Evolutionary conservation across 2,888 invertebrate species (phyloP).

Genomic region (Tetropium fuscum): DNA sequence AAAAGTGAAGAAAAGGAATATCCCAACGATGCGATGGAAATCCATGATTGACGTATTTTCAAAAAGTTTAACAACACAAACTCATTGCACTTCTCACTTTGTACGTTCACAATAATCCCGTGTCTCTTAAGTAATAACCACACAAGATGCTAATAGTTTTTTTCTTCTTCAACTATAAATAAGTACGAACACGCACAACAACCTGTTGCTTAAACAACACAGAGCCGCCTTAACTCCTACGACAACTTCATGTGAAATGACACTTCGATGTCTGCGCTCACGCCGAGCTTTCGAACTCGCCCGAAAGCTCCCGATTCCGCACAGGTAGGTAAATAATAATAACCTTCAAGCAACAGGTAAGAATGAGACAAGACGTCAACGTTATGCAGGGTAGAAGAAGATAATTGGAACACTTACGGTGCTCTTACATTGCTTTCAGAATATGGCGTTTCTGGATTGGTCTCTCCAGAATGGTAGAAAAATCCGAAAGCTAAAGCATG

Average conservation of each 20-base stretch:
- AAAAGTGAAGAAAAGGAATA: slow-evolving; percentile 25
- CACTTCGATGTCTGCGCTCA: slow-evolving; percentile 39
- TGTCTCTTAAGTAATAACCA: not conserved
- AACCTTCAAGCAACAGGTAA: slow-evolving; percentile 42
- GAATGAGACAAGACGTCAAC: slow-evolving; percentile 29
- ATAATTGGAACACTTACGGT: slow-evolving; percentile 6
- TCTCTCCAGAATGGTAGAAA: slow-evolving; percentile 29
- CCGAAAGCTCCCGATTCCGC: slow-evolving; percentile 35
- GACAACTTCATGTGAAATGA: slow-evolving; percentile 45
- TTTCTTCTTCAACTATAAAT: slow-evolving; percentile 28
- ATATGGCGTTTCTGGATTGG: slow-evolving; percentile 8
- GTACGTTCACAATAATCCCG: slow-evolving; percentile 6
- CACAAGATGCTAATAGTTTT: slow-evolving; percentile 11
- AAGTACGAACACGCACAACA: slow-evolving; percentile 45
- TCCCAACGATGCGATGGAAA: slow-evolving; percentile 31
- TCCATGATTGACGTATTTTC: slow-evolving; percentile 33
- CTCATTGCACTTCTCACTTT: slow-evolving; percentile 27
- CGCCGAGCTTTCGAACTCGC: slow-evolving; percentile 30
- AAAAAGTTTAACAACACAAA: slow-evolving; percentile 31
- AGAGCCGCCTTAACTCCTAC: slow-evolving; percentile 39
- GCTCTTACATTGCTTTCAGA: slow-evolving; percentile 6
- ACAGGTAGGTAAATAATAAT: slow-evolving; percentile 39
- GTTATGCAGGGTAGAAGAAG: slow-evolving; percentile 21
- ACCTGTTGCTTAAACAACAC: slow-evolving; percentile 45
- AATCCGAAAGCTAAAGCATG: slow-evolving; percentile 26